These are phyloP conservation scores for Champsocephalus gunnari DNA, from an alignment of 2,797 vertebrate genomes.

Conservation along the genomic window DNA sequence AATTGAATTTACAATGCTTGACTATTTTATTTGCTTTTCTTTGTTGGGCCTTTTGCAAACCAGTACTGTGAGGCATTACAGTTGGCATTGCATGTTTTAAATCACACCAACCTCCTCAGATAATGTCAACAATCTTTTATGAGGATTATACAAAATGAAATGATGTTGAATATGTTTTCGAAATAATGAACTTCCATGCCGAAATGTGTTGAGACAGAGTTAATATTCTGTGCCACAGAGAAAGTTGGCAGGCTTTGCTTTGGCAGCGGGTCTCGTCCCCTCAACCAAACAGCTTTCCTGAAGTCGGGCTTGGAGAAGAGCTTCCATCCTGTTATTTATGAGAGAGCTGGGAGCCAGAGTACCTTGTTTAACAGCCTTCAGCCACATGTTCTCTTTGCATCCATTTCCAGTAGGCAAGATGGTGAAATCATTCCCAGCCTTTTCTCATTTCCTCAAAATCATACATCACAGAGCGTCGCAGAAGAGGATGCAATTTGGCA, in stretches of 20 bases:
- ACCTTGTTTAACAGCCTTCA: slow-evolving; percentile 69
- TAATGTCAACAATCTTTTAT: neutral
- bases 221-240: neutral
- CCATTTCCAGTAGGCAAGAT: slow-evolving; percentile 52
- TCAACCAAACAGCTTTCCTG: slow-evolving; percentile 34
- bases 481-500: slow-evolving; percentile 53
- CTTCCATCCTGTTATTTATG: slow-evolving; percentile 64
- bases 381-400: slow-evolving; percentile 67
- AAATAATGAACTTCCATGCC: neutral
- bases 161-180: neutral
- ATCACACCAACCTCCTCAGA: neutral
- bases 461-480: slow-evolving; percentile 41
- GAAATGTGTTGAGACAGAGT: neutral
- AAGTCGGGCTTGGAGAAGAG: slow-evolving; percentile 40
- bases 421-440: slow-evolving; percentile 66
- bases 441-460: slow-evolving; percentile 62
- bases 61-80: neutral
- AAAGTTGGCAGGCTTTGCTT: neutral
- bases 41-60: neutral
- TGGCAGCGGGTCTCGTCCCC: slow-evolving; percentile 19
- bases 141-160: neutral
- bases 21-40: neutral
- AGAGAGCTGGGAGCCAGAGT: slow-evolving; percentile 56
- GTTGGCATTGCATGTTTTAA: neutral
- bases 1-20: slow-evolving; percentile 10